Base-by-base conservation (phyloP, 2,888 invertebrate genomes). In the Lomographa bimaculata region DNA sequence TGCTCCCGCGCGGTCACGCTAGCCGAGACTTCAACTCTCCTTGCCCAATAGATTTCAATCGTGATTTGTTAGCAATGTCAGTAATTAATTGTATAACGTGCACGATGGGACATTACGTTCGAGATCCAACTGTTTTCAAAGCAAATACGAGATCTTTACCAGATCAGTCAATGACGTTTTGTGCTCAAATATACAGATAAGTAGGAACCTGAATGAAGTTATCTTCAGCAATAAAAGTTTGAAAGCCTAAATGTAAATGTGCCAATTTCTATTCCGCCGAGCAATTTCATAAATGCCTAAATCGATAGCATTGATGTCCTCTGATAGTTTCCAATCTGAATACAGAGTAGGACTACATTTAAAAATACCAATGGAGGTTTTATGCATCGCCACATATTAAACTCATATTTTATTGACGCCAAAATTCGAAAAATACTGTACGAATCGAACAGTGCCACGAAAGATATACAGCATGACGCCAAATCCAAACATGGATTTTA, bases 291-390 rank as follows among this genome's bases (percentile, higher is more conserved):
- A 41, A 34, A 5, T 14, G n/a, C 9, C 17, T 30, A 20, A 30
- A 25, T 19, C 17, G 18, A 34, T 41, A 16, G 28, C 30, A 30
- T 41, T 27, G 25, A 32, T 33, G 19, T 23, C 28, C 29, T 11
- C 5, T 30, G 44, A 47, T 48, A 24, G 28, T 23, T 21, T 23
- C 29, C 43, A 41, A 44, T 50, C 50, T 47, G 36, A 41, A 47
- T 46, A 36, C 28, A 42, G 37, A 50, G 26, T 34, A 38, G 25
- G 6, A 33, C 2, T 14, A 20, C 23, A 8, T 28, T 16, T 27
- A 27, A 37, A 44, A 42, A 39, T 19, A 42, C 14, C 23, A 20
- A 32, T 18, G 26, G 27, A 32, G 7, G 36, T 27, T 32, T 21
- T 26, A 32, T 27, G 27, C 36, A 36, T 32, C 21, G 23, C 42